phyloP scores from a whole-genome alignment of 2,113 vertebrate species.

The Malurus cyaneus region DNA sequence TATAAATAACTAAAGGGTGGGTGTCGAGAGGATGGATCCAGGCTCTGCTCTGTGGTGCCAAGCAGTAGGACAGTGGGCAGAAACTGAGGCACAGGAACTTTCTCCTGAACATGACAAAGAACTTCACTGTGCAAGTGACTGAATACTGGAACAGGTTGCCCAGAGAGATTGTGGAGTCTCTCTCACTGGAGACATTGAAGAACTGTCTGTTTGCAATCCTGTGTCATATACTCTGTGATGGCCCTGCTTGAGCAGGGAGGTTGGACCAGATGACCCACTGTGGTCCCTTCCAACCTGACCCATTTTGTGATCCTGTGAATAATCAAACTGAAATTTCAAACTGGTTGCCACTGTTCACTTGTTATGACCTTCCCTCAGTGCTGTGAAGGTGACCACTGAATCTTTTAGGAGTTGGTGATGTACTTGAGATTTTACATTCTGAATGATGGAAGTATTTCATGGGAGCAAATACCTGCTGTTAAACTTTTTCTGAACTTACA shows the following conservation, averaged over 20 bases:
- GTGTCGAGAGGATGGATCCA: background rate
- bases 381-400: no score
- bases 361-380: background rate
- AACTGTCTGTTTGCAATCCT: background rate
- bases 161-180: background rate
- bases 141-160: background rate
- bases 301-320: background rate
- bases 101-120: no score
- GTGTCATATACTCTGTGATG: background rate
- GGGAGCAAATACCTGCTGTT: background rate
- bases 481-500: background rate
- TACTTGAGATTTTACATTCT: background rate
- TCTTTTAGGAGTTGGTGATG: background rate
- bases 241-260: background rate
- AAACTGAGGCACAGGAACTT: background rate
- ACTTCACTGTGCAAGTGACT: background rate
- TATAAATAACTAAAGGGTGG: background rate
- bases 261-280: background rate
- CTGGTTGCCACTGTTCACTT: background rate
- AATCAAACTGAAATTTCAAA: background rate
- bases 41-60: background rate
- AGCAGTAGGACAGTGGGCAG: background rate
- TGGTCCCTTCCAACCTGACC: background rate
- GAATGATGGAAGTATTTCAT: background rate
- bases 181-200: background rate